These are phyloP conservation scores for Bubo bubo DNA, from an alignment of 2,113 vertebrate species.

Conservation along the genomic window DNA sequence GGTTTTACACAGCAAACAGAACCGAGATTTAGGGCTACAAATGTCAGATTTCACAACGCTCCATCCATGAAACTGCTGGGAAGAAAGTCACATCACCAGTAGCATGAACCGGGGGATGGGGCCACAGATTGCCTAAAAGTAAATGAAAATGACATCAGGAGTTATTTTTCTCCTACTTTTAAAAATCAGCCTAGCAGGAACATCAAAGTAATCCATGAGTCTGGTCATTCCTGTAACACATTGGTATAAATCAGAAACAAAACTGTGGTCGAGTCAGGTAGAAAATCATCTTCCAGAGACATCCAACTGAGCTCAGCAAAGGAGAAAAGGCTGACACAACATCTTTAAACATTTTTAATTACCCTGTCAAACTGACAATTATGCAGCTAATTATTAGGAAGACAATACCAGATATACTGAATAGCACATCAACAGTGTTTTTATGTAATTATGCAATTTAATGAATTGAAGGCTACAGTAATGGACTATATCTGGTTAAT, in stretches of 20 bases:
- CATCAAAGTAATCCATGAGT: conserved; percentile 47
- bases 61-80: neutral
- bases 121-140: neutral
- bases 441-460: conserved; percentile 83
- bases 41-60: conserved; percentile 35
- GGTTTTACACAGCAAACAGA: conserved; percentile 68
- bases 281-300: conserved; percentile 46
- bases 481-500: conserved; percentile 81
- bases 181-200: neutral
- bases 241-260: conserved; percentile 26
- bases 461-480: conserved; percentile 82
- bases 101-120: neutral
- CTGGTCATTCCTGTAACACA: conserved; percentile 12
- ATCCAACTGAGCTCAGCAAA: conserved; percentile 36
- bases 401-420: conserved; percentile 79
- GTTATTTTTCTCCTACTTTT: conserved; percentile 11
- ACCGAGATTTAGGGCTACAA: conserved; percentile 23
- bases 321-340: conserved; percentile 67
- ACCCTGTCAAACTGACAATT: conserved; percentile 85
- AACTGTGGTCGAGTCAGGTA: neutral
- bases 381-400: conserved; percentile 81
- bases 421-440: conserved; percentile 72
- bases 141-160: neutral
- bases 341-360: conserved; percentile 85
- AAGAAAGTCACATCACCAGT: conserved; percentile 10